Base-by-base conservation (phyloP, 2,888 invertebrate species). In the Amiota mariae region DNA sequence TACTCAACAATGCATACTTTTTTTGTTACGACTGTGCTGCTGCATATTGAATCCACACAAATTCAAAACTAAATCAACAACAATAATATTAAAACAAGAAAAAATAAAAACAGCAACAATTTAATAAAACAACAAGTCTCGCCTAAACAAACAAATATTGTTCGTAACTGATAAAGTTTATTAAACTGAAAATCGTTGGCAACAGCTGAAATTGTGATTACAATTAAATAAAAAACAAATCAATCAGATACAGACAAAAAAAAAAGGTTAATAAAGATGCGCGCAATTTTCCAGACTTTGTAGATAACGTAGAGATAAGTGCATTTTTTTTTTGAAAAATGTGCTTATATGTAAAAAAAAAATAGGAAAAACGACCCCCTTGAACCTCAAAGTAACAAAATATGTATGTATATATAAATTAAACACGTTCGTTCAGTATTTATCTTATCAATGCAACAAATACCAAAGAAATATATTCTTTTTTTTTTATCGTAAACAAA, bases 181-280 rank as follows among this genome's bases (percentile, higher is more conserved):
- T 47, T n/a, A 47, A 66, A 66, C 47, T 66, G 64, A 66, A 15
- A 66, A 63, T 18, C 63, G 13, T 13, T 8, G 59, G 24, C 11
- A 18, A 15, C 18, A 59, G 1, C 46, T 36, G 63, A 59, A 59
- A 20, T 59, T 11, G 24, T 56, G 56, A 18, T 9, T 36, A 36
- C 47, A 64, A 15, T 36, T n/a, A 24, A 24, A 2, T 1, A 3
- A 66, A 36, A 66, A 66, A 66, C 64, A 47, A 66, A 11, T 66
- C 64, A 47, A 66, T 48, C 48, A 48, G 12, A 11, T 15, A 8
- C 64, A 66, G 64, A 66, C 64, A 13, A 15, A 36, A 3, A 24
- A 24, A 24, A 36, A 36, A 36, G 36, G 36, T 36, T 36, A 36
- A 36, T 36, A 36, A 36, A 36, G 36, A 36, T 2, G 36, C 36